These are phyloP conservation scores for Pogonomyrmex californicus DNA, from an alignment of 1,140 invertebrate genomes.

Conservation along the genomic window DNA sequence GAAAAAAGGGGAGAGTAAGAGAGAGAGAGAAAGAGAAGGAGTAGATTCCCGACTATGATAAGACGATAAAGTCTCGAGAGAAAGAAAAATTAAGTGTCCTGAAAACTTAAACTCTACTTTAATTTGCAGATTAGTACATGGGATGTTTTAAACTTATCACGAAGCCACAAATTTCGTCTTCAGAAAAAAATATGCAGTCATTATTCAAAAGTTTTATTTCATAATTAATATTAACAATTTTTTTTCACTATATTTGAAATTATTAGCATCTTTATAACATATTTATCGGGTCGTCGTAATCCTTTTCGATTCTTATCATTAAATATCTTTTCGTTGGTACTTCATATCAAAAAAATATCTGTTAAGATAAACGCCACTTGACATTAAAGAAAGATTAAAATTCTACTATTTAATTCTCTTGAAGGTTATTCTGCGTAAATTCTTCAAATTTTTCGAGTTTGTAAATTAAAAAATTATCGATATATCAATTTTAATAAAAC, in stretches of 20 bases:
- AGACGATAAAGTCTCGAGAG: slow-evolving; percentile 46
- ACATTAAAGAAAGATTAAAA: neutral
- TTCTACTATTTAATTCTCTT: neutral
- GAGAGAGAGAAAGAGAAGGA: slow-evolving; percentile 17
- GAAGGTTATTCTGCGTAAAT: neutral
- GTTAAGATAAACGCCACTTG: slow-evolving; percentile 5
- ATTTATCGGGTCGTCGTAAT: neutral
- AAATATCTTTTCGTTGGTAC: neutral
- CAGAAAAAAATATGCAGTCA: neutral
- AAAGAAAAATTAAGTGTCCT: slow-evolving; percentile 54
- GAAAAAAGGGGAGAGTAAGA: slow-evolving; percentile 55
- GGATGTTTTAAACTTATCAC: neutral
- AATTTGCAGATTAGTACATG: slow-evolving; percentile 21
- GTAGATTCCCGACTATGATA: slow-evolving; percentile 61
- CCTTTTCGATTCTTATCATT: neutral
- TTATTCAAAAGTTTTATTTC: slow-evolving; percentile 14
- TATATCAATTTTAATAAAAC: neutral
- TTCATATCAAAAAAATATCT: neutral
- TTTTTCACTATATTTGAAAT: neutral
- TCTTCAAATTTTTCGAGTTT: neutral
- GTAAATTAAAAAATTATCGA: neutral
- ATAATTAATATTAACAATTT: neutral
- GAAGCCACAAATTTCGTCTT: slow-evolving; percentile 4
- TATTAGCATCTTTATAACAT: neutral
- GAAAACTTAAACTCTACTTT: slow-evolving; percentile 42